Conservation (phyloP, 2,888 invertebrate species). For the Phragmatobia fuliginosa region DNA sequence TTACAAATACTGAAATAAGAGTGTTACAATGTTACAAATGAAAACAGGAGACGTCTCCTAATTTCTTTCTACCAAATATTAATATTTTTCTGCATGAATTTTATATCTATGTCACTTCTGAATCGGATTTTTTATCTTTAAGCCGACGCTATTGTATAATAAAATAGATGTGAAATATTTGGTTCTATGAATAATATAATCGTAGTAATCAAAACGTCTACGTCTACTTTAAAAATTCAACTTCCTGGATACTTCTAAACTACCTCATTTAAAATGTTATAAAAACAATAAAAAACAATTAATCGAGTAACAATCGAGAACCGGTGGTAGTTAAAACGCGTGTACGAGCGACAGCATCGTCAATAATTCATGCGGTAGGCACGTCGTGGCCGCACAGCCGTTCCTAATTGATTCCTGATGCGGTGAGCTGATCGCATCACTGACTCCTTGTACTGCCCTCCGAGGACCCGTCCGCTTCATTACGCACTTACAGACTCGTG, state of each 20-base stretch:
- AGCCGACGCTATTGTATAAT: not conserved
- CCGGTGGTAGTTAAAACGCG: slow-evolving; percentile 59
- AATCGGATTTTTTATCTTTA: not conserved
- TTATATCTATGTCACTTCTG: not conserved
- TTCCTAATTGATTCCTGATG: slow-evolving; percentile 86
- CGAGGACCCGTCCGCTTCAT: slow-evolving; percentile 79
- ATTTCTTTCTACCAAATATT: not conserved
- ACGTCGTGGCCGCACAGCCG: slow-evolving; percentile 80
- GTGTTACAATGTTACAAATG: not conserved
- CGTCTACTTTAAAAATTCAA: not conserved
- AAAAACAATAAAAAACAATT: not conserved
- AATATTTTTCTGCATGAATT: not conserved
- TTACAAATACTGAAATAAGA: not conserved
- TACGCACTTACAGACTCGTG: slow-evolving; percentile 74
- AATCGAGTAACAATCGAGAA: slow-evolving; percentile 65
- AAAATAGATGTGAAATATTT: too few species aligned
- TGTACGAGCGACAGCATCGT: slow-evolving; percentile 69
- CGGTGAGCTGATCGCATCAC: slow-evolving; percentile 83
- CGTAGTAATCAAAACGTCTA: too few species aligned
- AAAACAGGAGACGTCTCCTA: not conserved
- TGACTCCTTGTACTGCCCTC: slow-evolving; percentile 81
- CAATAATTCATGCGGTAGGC: slow-evolving; percentile 85
- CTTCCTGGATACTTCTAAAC: not conserved
- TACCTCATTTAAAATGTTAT: not conserved
- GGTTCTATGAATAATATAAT: not conserved